Conservation (phyloP, 2,113 vertebrate genomes). For the Ophiodon elongatus region DNA sequence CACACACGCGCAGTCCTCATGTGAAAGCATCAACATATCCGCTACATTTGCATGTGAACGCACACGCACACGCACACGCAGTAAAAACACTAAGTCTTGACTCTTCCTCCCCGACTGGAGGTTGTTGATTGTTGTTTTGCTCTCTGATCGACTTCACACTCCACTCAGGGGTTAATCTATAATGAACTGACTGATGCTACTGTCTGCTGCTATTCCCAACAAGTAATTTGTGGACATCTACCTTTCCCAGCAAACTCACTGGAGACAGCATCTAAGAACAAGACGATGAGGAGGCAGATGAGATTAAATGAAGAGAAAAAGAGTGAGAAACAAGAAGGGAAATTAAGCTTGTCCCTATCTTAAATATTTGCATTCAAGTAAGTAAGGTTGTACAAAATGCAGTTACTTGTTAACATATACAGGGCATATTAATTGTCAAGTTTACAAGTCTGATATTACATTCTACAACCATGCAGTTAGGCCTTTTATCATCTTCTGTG, state of each 20-base stretch:
- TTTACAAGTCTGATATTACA: neutral
- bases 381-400: neutral
- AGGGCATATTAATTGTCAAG: neutral
- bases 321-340: neutral
- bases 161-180: slow-evolving; percentile 69
- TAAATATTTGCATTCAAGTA: neutral
- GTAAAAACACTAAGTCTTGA: neutral
- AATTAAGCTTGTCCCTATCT: neutral
- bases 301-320: neutral
- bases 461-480: neutral
- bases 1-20: neutral
- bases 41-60: neutral
- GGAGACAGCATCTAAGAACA: slow-evolving; percentile 8
- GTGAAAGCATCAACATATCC: slow-evolving; percentile 15
- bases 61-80: neutral
- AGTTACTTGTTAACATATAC: neutral
- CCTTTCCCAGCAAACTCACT: slow-evolving; percentile 49
- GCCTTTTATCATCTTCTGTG: neutral
- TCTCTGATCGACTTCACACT: slow-evolving; percentile 51
- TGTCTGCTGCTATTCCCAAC: slow-evolving; percentile 59
- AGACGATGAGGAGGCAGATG: neutral
- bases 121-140: slow-evolving; percentile 57
- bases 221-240: slow-evolving; percentile 59
- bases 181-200: slow-evolving; percentile 68
- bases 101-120: slow-evolving; percentile 30